phyloP scores from a whole-genome alignment of 2,113 vertebrate species.

The Clarias magur region DNA sequence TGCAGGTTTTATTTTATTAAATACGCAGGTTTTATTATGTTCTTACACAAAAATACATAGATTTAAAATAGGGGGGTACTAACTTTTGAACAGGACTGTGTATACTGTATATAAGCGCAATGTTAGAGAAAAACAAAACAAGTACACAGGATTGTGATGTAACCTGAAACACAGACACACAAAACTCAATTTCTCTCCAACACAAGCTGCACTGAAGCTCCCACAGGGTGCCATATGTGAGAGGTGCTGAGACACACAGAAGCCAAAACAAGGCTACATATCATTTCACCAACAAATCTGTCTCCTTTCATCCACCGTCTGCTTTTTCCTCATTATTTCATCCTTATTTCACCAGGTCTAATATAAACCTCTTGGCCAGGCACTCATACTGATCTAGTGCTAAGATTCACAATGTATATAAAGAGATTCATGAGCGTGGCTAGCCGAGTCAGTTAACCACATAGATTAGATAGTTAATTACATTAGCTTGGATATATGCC shows the following conservation, averaged over 20 bases:
- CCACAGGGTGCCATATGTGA: slow-evolving; percentile 42
- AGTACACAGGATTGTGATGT: slow-evolving; percentile 1
- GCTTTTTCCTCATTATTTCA: slow-evolving; percentile 3
- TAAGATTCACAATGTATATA: neutral
- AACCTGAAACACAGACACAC: slow-evolving; percentile 10
- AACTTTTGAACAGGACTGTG: too few relatives aligned
- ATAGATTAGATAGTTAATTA: neutral
- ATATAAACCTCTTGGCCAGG: slow-evolving; percentile 1
- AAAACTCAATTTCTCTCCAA: slow-evolving; percentile 19
- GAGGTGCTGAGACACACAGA: slow-evolving; percentile 6
- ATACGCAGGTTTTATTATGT: neutral
- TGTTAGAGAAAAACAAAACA: slow-evolving; percentile 5
- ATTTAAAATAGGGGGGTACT: too few relatives aligned
- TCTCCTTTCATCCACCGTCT: slow-evolving; percentile 1
- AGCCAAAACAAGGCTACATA: slow-evolving; percentile 42
- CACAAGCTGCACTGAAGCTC: slow-evolving; percentile 19
- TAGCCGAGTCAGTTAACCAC: neutral
- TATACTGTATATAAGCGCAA: neutral
- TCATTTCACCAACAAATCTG: slow-evolving; percentile 35
- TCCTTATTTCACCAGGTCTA: neutral
- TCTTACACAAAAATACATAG: neutral
- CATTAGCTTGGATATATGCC: neutral
- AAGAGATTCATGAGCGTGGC: neutral
- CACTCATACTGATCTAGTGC: neutral
- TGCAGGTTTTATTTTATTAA: neutral